Conservation (phyloP, 2,888 invertebrate species). For the Creontiades dilutus region DNA sequence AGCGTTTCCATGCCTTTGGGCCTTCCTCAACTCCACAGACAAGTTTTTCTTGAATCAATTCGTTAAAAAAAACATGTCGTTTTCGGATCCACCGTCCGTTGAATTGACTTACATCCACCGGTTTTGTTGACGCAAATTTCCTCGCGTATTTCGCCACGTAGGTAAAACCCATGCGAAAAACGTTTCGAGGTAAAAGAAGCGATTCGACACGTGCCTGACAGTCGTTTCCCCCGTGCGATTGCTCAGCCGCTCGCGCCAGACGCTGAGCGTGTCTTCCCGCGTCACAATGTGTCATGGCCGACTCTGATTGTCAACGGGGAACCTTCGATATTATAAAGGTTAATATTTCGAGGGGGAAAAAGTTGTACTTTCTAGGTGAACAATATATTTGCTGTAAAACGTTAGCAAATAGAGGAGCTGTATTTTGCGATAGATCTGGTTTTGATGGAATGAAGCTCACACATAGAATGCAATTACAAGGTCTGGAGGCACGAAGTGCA, state of each 20-base stretch:
- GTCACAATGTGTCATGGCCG: constrained; percentile 11
- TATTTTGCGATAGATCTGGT: too few species aligned
- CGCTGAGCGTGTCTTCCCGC: constrained; percentile 17
- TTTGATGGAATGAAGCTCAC: too few species aligned
- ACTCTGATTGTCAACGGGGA: not conserved
- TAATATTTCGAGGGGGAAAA: not conserved
- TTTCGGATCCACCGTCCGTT: too few species aligned
- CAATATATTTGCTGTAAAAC: not conserved
- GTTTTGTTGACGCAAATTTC: not conserved
- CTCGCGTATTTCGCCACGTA: constrained; percentile 16
- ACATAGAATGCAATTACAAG: too few species aligned
- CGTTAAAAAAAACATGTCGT: too few species aligned
- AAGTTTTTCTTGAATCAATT: too few species aligned
- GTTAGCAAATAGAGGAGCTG: too few species aligned
- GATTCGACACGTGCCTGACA: not conserved
- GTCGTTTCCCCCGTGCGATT: not conserved
- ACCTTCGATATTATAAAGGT: constrained; percentile 10
- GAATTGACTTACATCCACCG: too few species aligned
- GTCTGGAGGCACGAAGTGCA: too few species aligned
- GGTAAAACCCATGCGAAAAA: not conserved
- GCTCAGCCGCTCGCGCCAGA: not conserved
- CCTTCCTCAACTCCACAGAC: too few species aligned
- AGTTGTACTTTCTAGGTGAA: not conserved
- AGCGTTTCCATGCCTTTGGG: too few species aligned
- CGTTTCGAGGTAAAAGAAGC: not conserved